Conservation (phyloP, 2,113 vertebrate species). For the Lucifuga dentata region DNA sequence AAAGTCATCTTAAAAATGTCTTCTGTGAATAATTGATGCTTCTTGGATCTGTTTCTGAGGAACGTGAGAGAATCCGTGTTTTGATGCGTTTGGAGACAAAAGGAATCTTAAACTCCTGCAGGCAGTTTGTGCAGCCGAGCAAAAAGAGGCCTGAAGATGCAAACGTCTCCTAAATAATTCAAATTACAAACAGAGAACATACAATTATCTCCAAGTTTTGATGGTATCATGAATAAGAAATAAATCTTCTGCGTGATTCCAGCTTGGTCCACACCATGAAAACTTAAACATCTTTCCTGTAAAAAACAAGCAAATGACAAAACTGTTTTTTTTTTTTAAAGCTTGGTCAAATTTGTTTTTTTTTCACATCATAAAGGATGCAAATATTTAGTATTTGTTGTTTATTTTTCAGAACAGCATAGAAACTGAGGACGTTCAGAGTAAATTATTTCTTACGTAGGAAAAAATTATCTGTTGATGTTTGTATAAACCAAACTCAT, state of each 20-base stretch:
- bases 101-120: conserved; percentile 11
- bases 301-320: conserved; percentile 43
- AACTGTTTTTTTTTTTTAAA: neutral
- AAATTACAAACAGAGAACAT: conserved; percentile 71
- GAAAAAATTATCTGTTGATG: too few species aligned
- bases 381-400: neutral
- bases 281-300: conserved; percentile 55
- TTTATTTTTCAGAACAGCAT: too few species aligned
- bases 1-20: conserved; percentile 1
- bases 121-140: conserved; percentile 26
- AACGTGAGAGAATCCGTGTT: conserved; percentile 35
- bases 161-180: conserved; percentile 67
- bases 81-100: conserved; percentile 29
- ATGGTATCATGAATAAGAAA: conserved; percentile 71
- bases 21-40: conserved; percentile 32
- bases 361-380: neutral
- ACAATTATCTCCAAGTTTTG: conserved; percentile 63
- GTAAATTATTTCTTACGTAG: too few species aligned
- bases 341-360: conserved; percentile 1
- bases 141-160: conserved; percentile 42
- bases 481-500: too few species aligned
- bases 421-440: too few species aligned
- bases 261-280: conserved; percentile 54
- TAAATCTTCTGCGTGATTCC: conserved; percentile 56
- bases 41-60: neutral